A percentile compares a stretch with the other conserved stretches of the same genome.
Evolutionary conservation across 2,888 invertebrate genomes (phyloP).

Genomic region (Heterodera filipjevi): DNA sequence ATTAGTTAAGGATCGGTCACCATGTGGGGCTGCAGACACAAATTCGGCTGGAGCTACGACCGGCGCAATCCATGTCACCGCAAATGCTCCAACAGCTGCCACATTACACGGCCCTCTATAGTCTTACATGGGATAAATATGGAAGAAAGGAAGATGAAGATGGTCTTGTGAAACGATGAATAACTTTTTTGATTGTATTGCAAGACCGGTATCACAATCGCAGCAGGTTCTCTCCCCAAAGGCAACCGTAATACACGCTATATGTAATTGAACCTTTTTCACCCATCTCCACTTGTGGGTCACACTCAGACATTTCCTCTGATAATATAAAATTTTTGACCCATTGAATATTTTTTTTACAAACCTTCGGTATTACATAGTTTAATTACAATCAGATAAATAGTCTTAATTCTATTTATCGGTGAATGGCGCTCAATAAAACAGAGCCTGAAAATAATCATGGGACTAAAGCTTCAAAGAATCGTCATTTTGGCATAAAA

Average conservation of each 20-base stretch:
- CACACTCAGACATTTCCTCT: slow-evolving; percentile 1
- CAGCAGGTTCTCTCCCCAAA: neutral
- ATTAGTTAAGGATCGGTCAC: neutral
- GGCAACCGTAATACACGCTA: neutral
- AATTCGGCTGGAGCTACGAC: neutral
- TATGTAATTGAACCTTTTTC: neutral
- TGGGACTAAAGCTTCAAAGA: too few relatives aligned
- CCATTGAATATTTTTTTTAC: too few relatives aligned
- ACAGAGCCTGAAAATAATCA: too few relatives aligned
- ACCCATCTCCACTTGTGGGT: neutral
- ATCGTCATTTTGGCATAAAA: too few relatives aligned
- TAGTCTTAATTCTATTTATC: too few relatives aligned
- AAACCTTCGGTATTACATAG: too few relatives aligned
- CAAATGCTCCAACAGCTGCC: slow-evolving; percentile 1
- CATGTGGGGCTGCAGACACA: slow-evolving; percentile 6
- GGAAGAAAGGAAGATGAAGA: neutral
- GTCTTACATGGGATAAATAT: neutral
- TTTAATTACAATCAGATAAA: too few relatives aligned
- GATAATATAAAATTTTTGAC: slow-evolving; percentile 4
- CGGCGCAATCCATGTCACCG: neutral
- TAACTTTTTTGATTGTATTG: neutral
- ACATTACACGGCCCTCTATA: slow-evolving; percentile 12
- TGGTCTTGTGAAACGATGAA: neutral
- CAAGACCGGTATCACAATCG: neutral
- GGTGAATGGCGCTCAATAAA: too few relatives aligned